Conservation (phyloP, 2,113 vertebrate genomes). For the Ploceus nigricollis region DNA sequence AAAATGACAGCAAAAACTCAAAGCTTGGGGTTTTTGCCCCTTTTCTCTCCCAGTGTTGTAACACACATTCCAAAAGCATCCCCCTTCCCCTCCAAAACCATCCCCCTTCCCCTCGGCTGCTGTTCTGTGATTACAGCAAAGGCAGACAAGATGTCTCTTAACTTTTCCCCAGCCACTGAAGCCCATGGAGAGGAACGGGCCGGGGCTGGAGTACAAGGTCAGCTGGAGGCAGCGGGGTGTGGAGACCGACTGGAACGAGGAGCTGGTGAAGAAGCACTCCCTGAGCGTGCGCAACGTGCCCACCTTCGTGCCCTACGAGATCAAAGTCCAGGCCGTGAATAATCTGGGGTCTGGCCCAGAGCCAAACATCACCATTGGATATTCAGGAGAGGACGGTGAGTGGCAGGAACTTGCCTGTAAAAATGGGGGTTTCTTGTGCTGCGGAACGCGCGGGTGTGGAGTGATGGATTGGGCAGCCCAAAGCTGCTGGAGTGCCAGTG, state of each 20-base stretch:
- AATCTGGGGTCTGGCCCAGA: constrained; percentile 84
- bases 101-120: neutral
- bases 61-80: neutral
- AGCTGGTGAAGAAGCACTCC: constrained; percentile 84
- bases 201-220: constrained; percentile 90
- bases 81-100: neutral
- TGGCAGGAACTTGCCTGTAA: neutral
- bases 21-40: neutral
- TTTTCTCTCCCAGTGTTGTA: neutral
- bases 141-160: neutral
- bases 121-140: neutral
- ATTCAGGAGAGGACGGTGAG: constrained; percentile 95
- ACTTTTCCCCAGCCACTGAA: constrained; percentile 79
- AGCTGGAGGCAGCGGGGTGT: constrained; percentile 82
- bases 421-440: neutral
- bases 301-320: constrained; percentile 90
- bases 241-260: constrained; percentile 82
- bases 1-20: neutral
- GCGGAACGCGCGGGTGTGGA: rapidly evolving
- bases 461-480: neutral
- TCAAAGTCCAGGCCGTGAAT: constrained; percentile 90
- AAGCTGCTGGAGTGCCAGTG: neutral
- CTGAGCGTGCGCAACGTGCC: constrained; percentile 84
- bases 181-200: constrained; percentile 86
- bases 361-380: constrained; percentile 79